These are phyloP conservation scores for Pseudocheirus occidentalis DNA, from an alignment of 2,797 vertebrate genomes.

Conservation along the genomic window DNA sequence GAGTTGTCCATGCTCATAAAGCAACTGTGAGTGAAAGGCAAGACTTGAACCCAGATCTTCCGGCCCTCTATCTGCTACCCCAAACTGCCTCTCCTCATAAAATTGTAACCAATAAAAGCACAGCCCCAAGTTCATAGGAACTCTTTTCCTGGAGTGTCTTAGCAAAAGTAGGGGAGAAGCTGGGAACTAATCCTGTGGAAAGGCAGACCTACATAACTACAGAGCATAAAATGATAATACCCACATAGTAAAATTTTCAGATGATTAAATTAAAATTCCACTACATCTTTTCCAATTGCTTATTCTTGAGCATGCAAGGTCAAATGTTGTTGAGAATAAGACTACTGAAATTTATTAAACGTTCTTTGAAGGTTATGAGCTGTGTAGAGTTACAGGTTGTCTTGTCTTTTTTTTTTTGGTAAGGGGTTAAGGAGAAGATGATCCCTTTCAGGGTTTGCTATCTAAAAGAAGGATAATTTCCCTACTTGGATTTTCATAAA, in stretches of 20 bases:
- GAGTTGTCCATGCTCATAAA: not conserved
- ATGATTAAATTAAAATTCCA: conserved; percentile 35
- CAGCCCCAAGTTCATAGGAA: not conserved
- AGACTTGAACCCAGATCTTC: not conserved
- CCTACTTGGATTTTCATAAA: conserved; percentile 37
- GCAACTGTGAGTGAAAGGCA: not conserved
- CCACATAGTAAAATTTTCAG: conserved; percentile 5
- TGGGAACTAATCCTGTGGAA: not conserved
- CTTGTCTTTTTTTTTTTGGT: not conserved
- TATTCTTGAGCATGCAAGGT: not conserved
- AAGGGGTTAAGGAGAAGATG: not conserved
- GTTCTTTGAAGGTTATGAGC: not conserved
- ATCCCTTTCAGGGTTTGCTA: not conserved
- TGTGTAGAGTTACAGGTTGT: not conserved
- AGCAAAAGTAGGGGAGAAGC: not conserved
- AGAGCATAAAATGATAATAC: not conserved
- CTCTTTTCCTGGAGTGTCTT: conserved; percentile 10
- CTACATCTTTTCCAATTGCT: not conserved
- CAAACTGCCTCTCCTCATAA: not conserved
- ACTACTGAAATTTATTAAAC: not conserved
- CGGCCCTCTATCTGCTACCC: not conserved
- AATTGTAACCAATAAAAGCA: conserved; percentile 45
- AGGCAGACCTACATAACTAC: not conserved
- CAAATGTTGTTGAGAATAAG: not conserved
- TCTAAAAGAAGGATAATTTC: conserved; percentile 7